Evolutionary conservation across 2,113 vertebrate genomes (phyloP).

Genomic region (Amblyopsis rosae): DNA sequence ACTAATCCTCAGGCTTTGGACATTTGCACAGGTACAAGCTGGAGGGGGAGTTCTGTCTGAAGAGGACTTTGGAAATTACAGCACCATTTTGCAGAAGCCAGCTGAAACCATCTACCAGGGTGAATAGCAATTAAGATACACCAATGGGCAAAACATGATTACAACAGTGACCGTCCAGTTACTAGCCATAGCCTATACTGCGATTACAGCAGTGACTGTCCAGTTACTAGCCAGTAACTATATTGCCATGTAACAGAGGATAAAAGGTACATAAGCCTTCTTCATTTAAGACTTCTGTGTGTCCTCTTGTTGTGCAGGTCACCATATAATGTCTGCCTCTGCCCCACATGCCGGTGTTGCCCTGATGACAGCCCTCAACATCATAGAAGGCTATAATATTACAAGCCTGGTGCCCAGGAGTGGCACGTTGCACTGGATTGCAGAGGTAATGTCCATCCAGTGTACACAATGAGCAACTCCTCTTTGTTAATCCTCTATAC

Average conservation of each 20-base stretch:
- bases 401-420: slow-evolving; percentile 80
- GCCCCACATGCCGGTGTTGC: slow-evolving; percentile 90
- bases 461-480: background rate
- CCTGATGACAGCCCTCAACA: slow-evolving; percentile 91
- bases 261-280: no score
- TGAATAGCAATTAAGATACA: slow-evolving; percentile 48
- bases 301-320: slow-evolving; percentile 72
- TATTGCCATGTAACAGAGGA: no score
- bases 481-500: background rate
- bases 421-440: slow-evolving; percentile 86
- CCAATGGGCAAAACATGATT: background rate
- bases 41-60: slow-evolving; percentile 86
- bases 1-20: background rate
- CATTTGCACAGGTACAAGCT: slow-evolving; percentile 78
- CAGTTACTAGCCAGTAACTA: no score
- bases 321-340: slow-evolving; percentile 86
- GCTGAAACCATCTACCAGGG: slow-evolving; percentile 88
- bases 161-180: no score
- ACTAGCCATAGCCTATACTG: background rate
- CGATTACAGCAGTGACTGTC: background rate
- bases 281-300: background rate
- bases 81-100: slow-evolving; percentile 81
- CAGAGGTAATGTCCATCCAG: slow-evolving; percentile 80
- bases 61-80: slow-evolving; percentile 93
- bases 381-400: slow-evolving; percentile 94